Evolutionary conservation across 2,113 vertebrate species (phyloP).

Genomic region (Chauna torquata): DNA sequence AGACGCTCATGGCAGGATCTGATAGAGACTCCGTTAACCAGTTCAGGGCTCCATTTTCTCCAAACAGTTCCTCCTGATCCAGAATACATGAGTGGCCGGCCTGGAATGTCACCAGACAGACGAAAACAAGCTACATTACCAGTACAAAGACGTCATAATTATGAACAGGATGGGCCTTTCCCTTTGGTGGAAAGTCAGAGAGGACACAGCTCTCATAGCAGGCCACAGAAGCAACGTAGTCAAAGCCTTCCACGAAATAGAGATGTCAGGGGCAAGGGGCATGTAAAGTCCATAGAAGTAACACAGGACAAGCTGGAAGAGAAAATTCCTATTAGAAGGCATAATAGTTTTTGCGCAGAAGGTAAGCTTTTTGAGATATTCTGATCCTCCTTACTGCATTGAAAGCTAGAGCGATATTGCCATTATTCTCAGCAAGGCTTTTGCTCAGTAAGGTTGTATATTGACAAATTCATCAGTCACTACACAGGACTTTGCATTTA

Average conservation of each 20-base stretch:
- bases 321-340: conserved; percentile 70
- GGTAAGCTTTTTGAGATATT: conserved; percentile 41
- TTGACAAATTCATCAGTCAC: background rate
- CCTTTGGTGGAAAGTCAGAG: conserved; percentile 82
- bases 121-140: conserved; percentile 85
- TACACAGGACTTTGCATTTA: background rate
- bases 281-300: conserved; percentile 60
- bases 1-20: conserved; percentile 88
- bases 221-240: conserved; percentile 86
- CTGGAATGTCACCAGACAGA: conserved; percentile 81
- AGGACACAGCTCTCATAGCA: conserved; percentile 73
- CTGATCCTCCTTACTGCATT: background rate
- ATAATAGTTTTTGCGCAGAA: conserved; percentile 67
- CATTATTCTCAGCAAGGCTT: background rate
- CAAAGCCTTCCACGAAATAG: conserved; percentile 89
- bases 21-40: conserved; percentile 84
- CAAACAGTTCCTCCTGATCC: conserved; percentile 83
- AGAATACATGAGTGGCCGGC: conserved; percentile 56
- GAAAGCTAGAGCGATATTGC: background rate
- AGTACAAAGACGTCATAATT: conserved; percentile 79
- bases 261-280: conserved; percentile 69
- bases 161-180: conserved; percentile 88
- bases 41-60: conserved; percentile 89
- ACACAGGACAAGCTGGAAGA: conserved; percentile 82
- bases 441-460: background rate